These are phyloP conservation scores for Nycticorax nycticorax DNA, from an alignment of 2,113 vertebrate genomes.

Conservation along the genomic window DNA sequence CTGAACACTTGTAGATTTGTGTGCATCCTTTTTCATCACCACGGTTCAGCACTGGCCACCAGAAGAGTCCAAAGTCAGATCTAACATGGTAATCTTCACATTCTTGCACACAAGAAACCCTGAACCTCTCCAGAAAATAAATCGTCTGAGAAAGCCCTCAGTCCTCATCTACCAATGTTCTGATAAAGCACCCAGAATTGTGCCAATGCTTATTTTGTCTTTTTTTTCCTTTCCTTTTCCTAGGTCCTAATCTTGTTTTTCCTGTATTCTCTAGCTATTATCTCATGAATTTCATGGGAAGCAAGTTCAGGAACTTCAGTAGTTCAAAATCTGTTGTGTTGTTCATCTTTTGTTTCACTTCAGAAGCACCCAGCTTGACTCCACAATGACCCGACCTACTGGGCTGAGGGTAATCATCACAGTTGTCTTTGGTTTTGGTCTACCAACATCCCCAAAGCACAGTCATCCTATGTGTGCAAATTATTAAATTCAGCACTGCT, in stretches of 20 bases:
- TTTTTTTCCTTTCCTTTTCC: neutral
- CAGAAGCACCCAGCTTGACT: neutral
- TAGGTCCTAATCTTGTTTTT: neutral
- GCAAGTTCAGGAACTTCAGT: neutral
- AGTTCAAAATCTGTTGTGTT: neutral
- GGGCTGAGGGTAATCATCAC: neutral
- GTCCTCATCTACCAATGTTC: neutral
- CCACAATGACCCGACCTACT: rapidly evolving
- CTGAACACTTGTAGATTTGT: neutral
- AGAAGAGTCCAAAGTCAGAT: neutral
- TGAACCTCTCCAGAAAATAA: neutral
- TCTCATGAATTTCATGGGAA: neutral
- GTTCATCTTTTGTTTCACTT: neutral
- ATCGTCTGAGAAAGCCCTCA: neutral
- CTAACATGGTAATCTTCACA: neutral
- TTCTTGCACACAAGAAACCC: neutral
- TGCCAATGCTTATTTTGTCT: neutral
- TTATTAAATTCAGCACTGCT: neutral
- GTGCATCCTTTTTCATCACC: neutral
- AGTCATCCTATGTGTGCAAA: neutral
- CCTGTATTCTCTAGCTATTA: neutral
- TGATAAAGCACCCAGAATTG: neutral
- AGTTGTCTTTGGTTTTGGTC: neutral
- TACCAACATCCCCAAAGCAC: neutral
- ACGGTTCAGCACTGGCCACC: neutral